These are phyloP conservation scores for Drosophila pachea DNA, from an alignment of 1,140 invertebrate genomes.

Conservation along the genomic window DNA sequence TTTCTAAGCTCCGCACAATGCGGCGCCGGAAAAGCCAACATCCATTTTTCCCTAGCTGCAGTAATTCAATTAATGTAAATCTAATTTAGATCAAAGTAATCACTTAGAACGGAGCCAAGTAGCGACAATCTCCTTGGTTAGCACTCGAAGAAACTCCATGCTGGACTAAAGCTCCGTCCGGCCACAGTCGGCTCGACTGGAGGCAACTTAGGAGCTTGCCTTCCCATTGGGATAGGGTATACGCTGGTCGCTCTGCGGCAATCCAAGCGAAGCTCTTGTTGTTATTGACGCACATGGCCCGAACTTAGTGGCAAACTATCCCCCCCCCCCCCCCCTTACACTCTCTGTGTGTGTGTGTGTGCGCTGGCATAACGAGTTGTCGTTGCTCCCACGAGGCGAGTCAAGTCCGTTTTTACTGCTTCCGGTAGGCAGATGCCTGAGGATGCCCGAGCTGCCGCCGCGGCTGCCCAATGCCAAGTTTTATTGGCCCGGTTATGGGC, in stretches of 20 bases:
- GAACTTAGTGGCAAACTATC: conserved; percentile 42
- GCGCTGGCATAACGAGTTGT: conserved; percentile 25
- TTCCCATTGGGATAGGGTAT: conserved; percentile 6
- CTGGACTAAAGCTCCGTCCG: no score
- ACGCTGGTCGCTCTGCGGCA: neutral
- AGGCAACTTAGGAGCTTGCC: no score
- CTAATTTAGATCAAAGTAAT: no score
- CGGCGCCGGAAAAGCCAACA: no score
- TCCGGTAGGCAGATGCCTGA: conserved; percentile 5
- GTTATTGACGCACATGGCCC: conserved; percentile 36
- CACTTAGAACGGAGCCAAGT: no score
- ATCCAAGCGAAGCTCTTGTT: conserved; percentile 5
- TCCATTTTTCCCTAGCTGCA: no score
- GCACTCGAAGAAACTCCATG: no score
- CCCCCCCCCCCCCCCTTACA: no score
- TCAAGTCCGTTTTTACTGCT: conserved; percentile 1
- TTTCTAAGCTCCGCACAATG: no score
- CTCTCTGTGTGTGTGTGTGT: conserved; percentile 4
- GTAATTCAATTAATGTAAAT: no score
- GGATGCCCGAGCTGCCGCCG: neutral
- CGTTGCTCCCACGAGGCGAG: conserved; percentile 27
- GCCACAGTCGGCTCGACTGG: no score
- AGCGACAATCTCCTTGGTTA: no score
- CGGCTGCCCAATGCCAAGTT: conserved; percentile 15
- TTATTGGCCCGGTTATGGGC: conserved; percentile 24